These are phyloP conservation scores for Schizothorax lantsangensis DNA, from an alignment of 2,797 vertebrate genomes.

Conservation along the genomic window DNA sequence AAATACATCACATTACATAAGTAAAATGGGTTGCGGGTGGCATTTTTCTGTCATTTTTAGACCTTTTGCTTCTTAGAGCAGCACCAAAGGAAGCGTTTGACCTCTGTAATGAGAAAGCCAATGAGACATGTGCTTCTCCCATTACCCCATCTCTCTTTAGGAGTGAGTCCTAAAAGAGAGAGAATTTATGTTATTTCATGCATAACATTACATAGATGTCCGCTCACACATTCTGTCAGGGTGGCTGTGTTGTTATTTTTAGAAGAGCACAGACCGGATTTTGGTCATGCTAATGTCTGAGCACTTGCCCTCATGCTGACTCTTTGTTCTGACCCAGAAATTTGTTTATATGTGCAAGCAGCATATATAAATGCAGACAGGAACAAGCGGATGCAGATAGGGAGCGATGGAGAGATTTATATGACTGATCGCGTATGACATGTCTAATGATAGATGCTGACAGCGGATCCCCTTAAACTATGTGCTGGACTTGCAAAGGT, in stretches of 20 bases:
- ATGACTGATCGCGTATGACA: slow-evolving; percentile 41
- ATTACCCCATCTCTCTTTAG: not conserved
- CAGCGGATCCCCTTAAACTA: slow-evolving; percentile 49
- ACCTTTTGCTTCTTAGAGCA: slow-evolving; percentile 16
- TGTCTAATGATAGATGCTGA: slow-evolving; percentile 50
- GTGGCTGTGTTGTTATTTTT: slow-evolving; percentile 35
- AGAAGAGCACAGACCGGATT: slow-evolving; percentile 19
- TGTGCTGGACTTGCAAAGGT: slow-evolving; percentile 45
- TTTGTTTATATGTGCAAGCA: slow-evolving; percentile 20
- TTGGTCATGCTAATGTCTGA: slow-evolving; percentile 42
- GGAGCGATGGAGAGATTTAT: slow-evolving; percentile 36
- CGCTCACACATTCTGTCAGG: slow-evolving; percentile 20
- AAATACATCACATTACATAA: slow-evolving; percentile 5
- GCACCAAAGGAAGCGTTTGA: slow-evolving; percentile 46
- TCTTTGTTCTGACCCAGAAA: slow-evolving; percentile 41
- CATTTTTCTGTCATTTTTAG: not conserved
- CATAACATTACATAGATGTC: slow-evolving; percentile 14
- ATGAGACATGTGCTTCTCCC: not conserved
- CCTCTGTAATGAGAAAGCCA: slow-evolving; percentile 39
- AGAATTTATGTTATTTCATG: slow-evolving; percentile 21
- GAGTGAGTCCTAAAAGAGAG: not conserved
- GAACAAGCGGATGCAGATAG: slow-evolving; percentile 19
- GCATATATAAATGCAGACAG: slow-evolving; percentile 34
- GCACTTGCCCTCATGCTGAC: slow-evolving; percentile 1
- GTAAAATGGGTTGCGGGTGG: not conserved